phyloP scores from a whole-genome alignment of 2,797 vertebrate genomes.

The Gouania willdenowi region DNA sequence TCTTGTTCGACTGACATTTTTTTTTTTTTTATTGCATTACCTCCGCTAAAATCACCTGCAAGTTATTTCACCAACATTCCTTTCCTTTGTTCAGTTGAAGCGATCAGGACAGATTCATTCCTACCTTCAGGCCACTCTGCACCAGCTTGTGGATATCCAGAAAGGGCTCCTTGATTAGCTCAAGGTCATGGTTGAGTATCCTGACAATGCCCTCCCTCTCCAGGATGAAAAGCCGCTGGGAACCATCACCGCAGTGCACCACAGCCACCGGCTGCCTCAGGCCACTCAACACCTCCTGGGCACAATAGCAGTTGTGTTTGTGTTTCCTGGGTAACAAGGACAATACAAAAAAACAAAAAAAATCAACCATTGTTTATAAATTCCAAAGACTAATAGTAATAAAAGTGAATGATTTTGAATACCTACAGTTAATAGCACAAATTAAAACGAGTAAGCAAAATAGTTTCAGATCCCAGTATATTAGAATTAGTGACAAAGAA shows the following conservation, averaged over 20 bases:
- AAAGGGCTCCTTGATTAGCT: slow-evolving; percentile 93
- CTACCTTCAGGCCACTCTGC: slow-evolving; percentile 96
- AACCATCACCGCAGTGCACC: slow-evolving; percentile 90
- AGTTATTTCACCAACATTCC: too few relatives aligned
- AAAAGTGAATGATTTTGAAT: too few relatives aligned
- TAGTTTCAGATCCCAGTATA: too few relatives aligned
- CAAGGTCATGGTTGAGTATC: slow-evolving; percentile 86
- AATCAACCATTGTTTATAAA: too few relatives aligned
- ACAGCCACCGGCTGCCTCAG: slow-evolving; percentile 89
- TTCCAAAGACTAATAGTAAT: too few relatives aligned
- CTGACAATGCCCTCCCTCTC: slow-evolving; percentile 94
- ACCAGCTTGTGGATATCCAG: slow-evolving; percentile 98
- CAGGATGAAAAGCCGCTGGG: slow-evolving; percentile 93
- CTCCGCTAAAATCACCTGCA: too few relatives aligned
- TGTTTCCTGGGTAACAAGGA: slow-evolving; percentile 84
- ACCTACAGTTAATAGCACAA: too few relatives aligned
- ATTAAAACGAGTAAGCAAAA: too few relatives aligned
- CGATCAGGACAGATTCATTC: slow-evolving; percentile 10
- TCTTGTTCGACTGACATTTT: not conserved
- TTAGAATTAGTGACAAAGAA: too few relatives aligned
- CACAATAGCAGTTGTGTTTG: slow-evolving; percentile 98
- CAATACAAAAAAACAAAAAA: slow-evolving; percentile 35
- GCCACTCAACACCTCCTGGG: slow-evolving; percentile 90
- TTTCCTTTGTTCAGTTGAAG: too few relatives aligned
- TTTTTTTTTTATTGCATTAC: slow-evolving; percentile 6